phyloP scores from a whole-genome alignment of 2,888 invertebrate species.

The Sphecodes monilicornis region DNA sequence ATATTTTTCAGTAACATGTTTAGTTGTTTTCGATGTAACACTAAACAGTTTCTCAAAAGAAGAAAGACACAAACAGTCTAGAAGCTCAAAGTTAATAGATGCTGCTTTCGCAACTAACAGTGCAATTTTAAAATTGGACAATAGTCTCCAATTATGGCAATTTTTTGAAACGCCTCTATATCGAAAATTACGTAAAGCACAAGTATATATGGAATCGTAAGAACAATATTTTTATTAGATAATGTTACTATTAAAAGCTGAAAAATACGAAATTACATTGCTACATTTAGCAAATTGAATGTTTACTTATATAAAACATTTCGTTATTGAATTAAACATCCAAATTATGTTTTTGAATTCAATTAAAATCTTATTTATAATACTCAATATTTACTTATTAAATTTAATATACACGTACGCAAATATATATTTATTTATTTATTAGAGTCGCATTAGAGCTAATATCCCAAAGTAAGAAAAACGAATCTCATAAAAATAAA shows the following conservation, averaged over 20 bases:
- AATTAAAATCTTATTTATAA: not conserved
- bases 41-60: conserved; percentile 88
- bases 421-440: conserved; percentile 49
- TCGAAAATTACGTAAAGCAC: conserved; percentile 88
- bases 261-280: not conserved
- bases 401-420: too few relatives aligned
- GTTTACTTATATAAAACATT: not conserved
- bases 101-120: conserved; percentile 91
- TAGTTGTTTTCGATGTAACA: conserved; percentile 89
- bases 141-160: conserved; percentile 90
- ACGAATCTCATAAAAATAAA: conserved; percentile 77
- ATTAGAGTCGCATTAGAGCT: conserved; percentile 89
- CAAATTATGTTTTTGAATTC: not conserved
- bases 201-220: conserved; percentile 90
- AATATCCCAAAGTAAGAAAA: conserved; percentile 86
- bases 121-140: conserved; percentile 89
- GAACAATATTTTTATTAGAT: conserved; percentile 33
- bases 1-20: conserved; percentile 89
- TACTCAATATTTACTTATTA: not conserved
- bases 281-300: not conserved
- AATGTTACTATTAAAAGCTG: not conserved
- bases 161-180: conserved; percentile 90
- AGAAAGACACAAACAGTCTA: conserved; percentile 87
- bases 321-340: not conserved
- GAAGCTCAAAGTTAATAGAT: conserved; percentile 89